Base-by-base conservation (phyloP, 2,797 vertebrate species). In the Catostomus latipinnis region DNA sequence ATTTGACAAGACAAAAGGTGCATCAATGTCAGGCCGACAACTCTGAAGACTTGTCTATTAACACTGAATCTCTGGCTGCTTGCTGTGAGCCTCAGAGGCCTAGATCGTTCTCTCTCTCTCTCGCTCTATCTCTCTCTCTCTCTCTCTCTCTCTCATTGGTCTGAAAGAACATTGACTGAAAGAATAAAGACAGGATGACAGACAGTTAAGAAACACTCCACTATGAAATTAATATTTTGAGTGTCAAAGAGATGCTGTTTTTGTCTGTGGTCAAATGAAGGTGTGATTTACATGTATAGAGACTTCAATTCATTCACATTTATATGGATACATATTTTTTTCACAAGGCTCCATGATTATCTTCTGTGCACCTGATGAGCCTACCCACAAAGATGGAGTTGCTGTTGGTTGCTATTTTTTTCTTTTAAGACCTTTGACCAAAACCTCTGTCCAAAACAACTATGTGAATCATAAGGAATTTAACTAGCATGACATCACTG, bases 1-100 rank as follows among this genome's bases (percentile, higher is more conserved):
- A 92, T 93, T 91, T 82, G 89, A 90, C 88, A 91, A 87, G 81
- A 88, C 81, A 84, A 91, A 76, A 91, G 88, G 88, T 88, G 84
- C 84, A 82, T 90, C 89, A 89, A 88, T 90, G 90, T 94, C 88
- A 92, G 90, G 88, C 87, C 76, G 86, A 89, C 88, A 86, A 89
- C 88, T 87, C 85, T 82, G 61, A 61, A 77, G 53, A 56, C 18
- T 18, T 4, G 61, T 56, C 54, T 81, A 63, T 63, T 76, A 81
- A 81, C 71, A 52, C 43, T 7, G 74, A 1, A 46, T 74, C 65
- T 56, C 67, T 57, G 58, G 50, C 66, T 48, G 66, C 67, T 66
- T 45, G 74, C 85, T 81, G 66, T 7, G 45, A 75, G 85, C 63
- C 56, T 12, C 71, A 46, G 62, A 62, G 74, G 62, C 58, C 81